Base-by-base conservation (phyloP, 2,797 vertebrate species). In the Neoniphon sammara region DNA sequence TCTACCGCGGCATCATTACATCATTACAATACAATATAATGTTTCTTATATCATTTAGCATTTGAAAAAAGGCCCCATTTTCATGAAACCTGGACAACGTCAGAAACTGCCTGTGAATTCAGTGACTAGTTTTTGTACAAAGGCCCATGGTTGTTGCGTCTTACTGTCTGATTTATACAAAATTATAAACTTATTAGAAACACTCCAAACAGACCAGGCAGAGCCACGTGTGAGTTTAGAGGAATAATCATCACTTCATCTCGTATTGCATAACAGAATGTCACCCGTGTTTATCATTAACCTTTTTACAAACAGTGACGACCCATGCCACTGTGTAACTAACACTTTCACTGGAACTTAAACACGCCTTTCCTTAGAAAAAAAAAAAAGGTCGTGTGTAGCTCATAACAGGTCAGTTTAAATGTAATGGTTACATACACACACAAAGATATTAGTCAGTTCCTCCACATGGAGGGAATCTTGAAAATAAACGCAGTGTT, bases 241-340 rank as follows among this genome's bases (percentile, higher is more conserved):
- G 18, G 5, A 47, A 17, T 3, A 7, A 49, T n/a, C n/a, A n/a
- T n/a, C n/a, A n/a, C n/a, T n/a, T n/a, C n/a, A n/a, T n/a, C n/a
- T n/a, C n/a, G 12, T 21, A 53, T 61, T 62, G 14, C 39, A 21
- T 47, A 62, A 62, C 21, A 47, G 23, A 62, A 18, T 14, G 21
- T 25, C 21, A 17, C 50, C 23, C 11, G 2, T 5, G 7, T 49
- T 62, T 50, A 67, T 68, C 59, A 49, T 54, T 53, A 55, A 68
- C 18, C 12, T 20, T 79, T 0, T 1, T 17, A 20, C 18, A 15
- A 27, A 61, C 21, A 47, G 39, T 31, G 52, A 63, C 11, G 52
- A 14, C 7, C 7, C 71, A 50, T 20, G 30, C 66, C 50, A 65
- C 12, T 64, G 57, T 73, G 18, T 66, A 53, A 34, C 14, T 23